Evolutionary conservation across 1,140 invertebrate species (phyloP).

Genomic region (Heterodera carotae): DNA sequence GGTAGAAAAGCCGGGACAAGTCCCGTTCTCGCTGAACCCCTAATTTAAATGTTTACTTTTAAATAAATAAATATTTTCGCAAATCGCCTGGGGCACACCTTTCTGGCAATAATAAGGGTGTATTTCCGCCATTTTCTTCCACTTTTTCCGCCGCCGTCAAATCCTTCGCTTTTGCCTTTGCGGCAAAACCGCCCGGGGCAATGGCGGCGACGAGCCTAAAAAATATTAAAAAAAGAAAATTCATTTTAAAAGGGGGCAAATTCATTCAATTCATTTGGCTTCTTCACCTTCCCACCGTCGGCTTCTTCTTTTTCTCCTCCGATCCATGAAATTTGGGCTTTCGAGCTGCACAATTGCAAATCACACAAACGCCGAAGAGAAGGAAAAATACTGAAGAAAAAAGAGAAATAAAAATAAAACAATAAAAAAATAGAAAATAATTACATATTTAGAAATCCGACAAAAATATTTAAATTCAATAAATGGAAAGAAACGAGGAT

Average conservation of each 20-base stretch:
- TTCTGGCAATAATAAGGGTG: not conserved
- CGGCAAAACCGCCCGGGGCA: constrained; percentile 9
- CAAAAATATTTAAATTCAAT: not conserved
- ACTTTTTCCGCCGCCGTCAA: not conserved
- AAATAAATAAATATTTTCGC: too few species aligned
- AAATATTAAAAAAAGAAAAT: not conserved
- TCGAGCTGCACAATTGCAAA: constrained; percentile 25
- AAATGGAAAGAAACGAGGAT: constrained; percentile 25
- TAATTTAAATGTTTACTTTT: too few species aligned
- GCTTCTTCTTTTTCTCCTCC: constrained; percentile 27
- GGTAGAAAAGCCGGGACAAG: too few species aligned
- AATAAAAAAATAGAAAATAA: too few species aligned
- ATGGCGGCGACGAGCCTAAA: constrained; percentile 14
- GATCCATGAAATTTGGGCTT: constrained; percentile 34
- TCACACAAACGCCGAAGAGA: constrained; percentile 33
- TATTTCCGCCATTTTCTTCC: constrained; percentile 7
- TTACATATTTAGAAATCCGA: too few species aligned
- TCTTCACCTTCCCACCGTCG: constrained; percentile 9
- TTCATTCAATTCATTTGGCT: not conserved
- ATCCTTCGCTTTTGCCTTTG: constrained; percentile 14
- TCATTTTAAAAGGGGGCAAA: too few species aligned
- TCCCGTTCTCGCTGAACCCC: too few species aligned
- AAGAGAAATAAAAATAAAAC: too few species aligned
- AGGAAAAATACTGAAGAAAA: constrained; percentile 33
- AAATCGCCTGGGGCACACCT: not conserved